A percentile compares a stretch with the other conserved stretches of the same genome.
Evolutionary conservation across 2,113 vertebrate species (phyloP).

Genomic region (Centrocercus urophasianus): DNA sequence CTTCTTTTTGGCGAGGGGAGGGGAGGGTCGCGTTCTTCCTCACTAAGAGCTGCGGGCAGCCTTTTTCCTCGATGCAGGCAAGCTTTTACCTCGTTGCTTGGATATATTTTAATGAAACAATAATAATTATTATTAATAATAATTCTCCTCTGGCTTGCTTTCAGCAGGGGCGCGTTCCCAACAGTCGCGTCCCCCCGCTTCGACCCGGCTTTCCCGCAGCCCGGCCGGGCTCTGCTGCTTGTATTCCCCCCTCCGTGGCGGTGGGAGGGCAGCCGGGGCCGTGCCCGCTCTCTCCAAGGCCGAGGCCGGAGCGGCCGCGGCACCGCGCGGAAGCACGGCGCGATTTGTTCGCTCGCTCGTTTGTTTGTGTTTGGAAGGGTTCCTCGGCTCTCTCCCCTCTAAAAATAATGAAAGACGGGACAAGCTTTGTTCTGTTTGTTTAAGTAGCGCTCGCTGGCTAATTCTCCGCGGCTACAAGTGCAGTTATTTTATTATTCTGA

Average conservation of each 20-base stretch:
- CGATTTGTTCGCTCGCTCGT: neutral
- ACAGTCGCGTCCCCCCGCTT: neutral
- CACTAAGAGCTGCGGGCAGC: neutral
- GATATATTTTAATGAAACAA: accelerated
- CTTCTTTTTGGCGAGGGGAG: neutral
- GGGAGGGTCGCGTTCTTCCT: neutral
- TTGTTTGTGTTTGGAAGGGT: conserved; percentile 40
- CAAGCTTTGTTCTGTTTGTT: conserved; percentile 51
- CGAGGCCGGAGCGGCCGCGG: neutral
- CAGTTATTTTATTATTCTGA: conserved; percentile 42
- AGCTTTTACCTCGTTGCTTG: neutral
- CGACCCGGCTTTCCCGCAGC: neutral
- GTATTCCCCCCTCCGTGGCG: neutral
- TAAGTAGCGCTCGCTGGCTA: conserved; percentile 45
- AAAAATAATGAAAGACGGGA: conserved; percentile 53
- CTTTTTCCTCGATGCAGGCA: neutral
- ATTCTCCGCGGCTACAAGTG: conserved; percentile 51
- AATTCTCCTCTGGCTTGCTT: neutral
- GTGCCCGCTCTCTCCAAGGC: neutral
- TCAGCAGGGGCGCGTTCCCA: neutral
- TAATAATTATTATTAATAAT: neutral
- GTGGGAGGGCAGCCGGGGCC: neutral
- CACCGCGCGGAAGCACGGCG: neutral
- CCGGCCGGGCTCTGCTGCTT: neutral
- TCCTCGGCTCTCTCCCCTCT: conserved; percentile 8